These are phyloP conservation scores for Hololepta plana DNA, from an alignment of 2,888 invertebrate species.

Conservation along the genomic window DNA sequence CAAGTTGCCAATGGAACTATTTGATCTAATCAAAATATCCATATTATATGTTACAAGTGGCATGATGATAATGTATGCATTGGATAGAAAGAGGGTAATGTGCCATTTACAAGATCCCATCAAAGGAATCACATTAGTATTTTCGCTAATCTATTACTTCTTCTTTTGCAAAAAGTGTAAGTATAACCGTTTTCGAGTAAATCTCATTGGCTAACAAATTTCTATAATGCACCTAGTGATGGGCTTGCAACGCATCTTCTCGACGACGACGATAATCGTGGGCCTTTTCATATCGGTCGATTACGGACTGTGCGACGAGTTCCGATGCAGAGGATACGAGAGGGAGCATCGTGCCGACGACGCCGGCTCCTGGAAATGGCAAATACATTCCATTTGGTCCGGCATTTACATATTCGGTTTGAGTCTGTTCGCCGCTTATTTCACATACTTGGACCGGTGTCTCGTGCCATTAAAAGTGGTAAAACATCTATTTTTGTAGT, in stretches of 20 bases:
- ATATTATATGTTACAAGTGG: conserved; percentile 27
- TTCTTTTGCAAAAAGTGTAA: conserved; percentile 39
- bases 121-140: conserved; percentile 36
- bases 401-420: conserved; percentile 34
- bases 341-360: conserved; percentile 23
- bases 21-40: conserved; percentile 26
- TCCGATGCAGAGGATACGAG: conserved; percentile 36
- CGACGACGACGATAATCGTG: conserved; percentile 38
- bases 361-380: conserved; percentile 29
- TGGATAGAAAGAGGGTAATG: conserved; percentile 34
- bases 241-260: conserved; percentile 38
- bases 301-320: conserved; percentile 40
- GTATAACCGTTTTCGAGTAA: conserved; percentile 12
- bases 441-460: conserved; percentile 29
- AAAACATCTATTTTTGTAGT: conserved; percentile 7
- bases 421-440: conserved; percentile 33
- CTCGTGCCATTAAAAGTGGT: conserved; percentile 16
- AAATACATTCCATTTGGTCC: conserved; percentile 35
- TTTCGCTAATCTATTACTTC: conserved; percentile 38
- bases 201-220: not conserved
- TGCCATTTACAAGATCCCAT: conserved; percentile 44
- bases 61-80: conserved; percentile 30
- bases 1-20: conserved; percentile 24
- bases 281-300: conserved; percentile 41
- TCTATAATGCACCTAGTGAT: no score